A percentile compares a stretch with the other conserved stretches of the same genome.
Evolutionary conservation across 2,113 vertebrate species (phyloP).

Genomic region (Halcyon senegalensis): DNA sequence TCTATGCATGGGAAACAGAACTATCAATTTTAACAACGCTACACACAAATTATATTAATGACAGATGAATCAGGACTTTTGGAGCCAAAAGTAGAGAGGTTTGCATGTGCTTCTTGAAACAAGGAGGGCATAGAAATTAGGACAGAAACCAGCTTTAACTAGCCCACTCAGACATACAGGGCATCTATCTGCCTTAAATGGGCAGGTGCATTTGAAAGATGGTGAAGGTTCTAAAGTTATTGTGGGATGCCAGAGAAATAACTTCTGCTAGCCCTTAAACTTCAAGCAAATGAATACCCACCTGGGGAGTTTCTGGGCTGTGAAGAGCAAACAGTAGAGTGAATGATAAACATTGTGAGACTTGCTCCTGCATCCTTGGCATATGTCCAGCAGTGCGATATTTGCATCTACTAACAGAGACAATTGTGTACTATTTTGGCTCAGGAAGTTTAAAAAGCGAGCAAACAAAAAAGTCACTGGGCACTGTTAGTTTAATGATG

Average conservation of each 20-base stretch:
- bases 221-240: neutral
- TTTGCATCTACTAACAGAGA: neutral
- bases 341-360: neutral
- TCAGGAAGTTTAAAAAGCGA: neutral
- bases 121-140: neutral
- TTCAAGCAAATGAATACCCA: neutral
- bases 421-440: neutral
- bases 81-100: neutral
- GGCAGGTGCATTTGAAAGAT: neutral
- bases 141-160: neutral
- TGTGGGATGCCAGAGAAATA: neutral
- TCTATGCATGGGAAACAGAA: neutral
- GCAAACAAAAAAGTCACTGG: neutral
- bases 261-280: neutral
- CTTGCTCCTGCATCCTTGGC: neutral
- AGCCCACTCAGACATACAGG: neutral
- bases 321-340: neutral
- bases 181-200: neutral
- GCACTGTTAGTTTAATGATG: neutral
- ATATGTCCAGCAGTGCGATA: neutral
- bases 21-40: neutral
- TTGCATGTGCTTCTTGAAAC: neutral
- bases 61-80: neutral
- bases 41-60: neutral
- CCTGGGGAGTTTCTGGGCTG: neutral